Base-by-base conservation (phyloP, 2,113 vertebrate species). In the Morone saxatilis region DNA sequence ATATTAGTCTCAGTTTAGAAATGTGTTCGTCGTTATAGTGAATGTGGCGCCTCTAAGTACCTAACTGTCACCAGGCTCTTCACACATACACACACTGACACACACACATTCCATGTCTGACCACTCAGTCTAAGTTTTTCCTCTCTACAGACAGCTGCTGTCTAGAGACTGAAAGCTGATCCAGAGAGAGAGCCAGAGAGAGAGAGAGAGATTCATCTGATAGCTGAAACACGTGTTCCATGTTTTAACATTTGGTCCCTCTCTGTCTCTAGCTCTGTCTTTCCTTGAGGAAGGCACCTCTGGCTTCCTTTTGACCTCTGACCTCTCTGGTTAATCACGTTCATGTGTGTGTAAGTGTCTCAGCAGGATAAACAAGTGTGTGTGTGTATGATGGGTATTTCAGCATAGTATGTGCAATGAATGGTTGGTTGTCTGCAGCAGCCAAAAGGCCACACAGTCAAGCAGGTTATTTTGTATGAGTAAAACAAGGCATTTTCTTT, bases 151-250 rank as follows among this genome's bases (percentile, higher is more conserved):
- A 92, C 90, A 90, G 86, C 88, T 89, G 91, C 88, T 88, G 94
- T 94, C 94, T 93, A 91, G 90, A 89, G 81, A 86, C 76, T 81
- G 87, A 89, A 89, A 93, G 80, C 66, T 25, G 89, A 92, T 88
- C 91, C 76, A 76, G 81, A 76, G 72, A 60, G 43, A 40, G n/a
- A 16, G 17, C 41, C 9, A 13, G 12, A 31, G 36, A 51, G 20
- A 63, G 77, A 9, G 78, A 22, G 77, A 40, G 78, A 53, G 68
- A 71, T 90, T 82, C 78, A 88, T 93, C 86, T 90, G 89, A 92
- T 91, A 73, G 89, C 91, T 78, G 36, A 22, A 90, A 92, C 92
- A 92, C 92, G 85, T 93, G 92, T 89, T 87, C 88, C 81, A 62
- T 91, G 91, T 92, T 91, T 86, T 25, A 83, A 84, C 90, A 69